A percentile compares a stretch with the other conserved stretches of the same genome.
These are phyloP conservation scores for Camelus dromedarius DNA, from an alignment of 2,113 vertebrate species.

Conservation along the genomic window DNA sequence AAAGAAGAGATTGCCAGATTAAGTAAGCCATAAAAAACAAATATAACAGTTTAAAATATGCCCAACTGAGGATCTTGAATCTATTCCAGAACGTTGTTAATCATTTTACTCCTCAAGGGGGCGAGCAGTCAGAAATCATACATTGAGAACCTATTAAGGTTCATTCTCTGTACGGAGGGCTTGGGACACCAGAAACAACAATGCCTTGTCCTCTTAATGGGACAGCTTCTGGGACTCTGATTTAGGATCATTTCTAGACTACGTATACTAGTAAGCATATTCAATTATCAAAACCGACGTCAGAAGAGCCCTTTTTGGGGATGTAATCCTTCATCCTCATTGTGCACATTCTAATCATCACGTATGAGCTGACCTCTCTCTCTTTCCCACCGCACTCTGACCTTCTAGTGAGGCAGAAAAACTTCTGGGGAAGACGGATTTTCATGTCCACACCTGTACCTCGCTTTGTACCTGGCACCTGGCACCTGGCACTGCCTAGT, in stretches of 20 bases:
- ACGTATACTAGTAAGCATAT: not conserved
- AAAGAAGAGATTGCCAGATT: not conserved
- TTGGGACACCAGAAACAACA: not conserved
- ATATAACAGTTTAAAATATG: not conserved
- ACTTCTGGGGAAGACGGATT: not conserved
- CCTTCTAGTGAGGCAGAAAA: not conserved
- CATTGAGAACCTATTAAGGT: not conserved
- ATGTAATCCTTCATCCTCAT: accelerated
- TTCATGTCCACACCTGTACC: not conserved
- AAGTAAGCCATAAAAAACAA: not conserved
- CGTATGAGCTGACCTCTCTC: not conserved
- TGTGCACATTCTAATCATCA: not conserved
- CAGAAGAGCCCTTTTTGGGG: not conserved
- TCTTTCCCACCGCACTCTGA: not conserved
- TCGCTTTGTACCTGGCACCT: not conserved
- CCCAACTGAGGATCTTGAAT: not conserved
- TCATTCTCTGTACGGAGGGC: not conserved
- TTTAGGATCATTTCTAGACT: not conserved
- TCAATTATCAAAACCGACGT: not conserved
- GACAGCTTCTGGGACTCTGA: not conserved
- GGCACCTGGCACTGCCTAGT: not conserved
- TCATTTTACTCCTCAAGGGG: not conserved
- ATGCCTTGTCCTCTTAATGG: not conserved
- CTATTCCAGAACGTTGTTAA: not conserved
- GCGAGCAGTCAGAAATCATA: not conserved